Evolutionary conservation across 2,888 invertebrate genomes (phyloP).

Genomic region (Thelaira solivaga): DNA sequence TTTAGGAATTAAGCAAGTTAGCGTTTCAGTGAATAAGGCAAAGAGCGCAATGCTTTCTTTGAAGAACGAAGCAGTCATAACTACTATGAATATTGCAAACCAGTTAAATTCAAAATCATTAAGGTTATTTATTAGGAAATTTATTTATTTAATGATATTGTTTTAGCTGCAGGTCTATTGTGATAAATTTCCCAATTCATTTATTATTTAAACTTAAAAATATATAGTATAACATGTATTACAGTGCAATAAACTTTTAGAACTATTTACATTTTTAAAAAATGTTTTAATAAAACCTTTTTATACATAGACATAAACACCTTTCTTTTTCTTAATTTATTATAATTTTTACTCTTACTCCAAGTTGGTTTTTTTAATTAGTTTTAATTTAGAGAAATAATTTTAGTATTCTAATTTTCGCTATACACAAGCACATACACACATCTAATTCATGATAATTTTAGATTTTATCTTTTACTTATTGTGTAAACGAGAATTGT

Average conservation of each 20-base stretch:
- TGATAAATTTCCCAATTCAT: no score
- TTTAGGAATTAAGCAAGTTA: no score
- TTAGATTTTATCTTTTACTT: conserved; percentile 3
- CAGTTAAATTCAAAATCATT: no score
- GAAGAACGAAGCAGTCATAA: no score
- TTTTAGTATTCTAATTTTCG: not conserved
- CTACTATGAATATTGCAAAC: no score
- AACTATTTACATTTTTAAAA: conserved; percentile 11
- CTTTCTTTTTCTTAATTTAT: not conserved
- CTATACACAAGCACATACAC: not conserved
- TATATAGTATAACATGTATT: conserved; percentile 12
- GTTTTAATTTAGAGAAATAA: conserved; percentile 7
- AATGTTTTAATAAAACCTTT: conserved; percentile 20
- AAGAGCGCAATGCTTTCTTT: no score
- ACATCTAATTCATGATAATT: conserved; percentile 11
- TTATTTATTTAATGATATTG: no score
- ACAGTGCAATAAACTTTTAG: conserved; percentile 18
- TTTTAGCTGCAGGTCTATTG: no score
- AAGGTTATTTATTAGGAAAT: no score
- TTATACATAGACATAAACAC: not conserved
- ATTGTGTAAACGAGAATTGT: conserved; percentile 14
- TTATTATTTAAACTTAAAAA: not conserved
- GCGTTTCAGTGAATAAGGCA: no score
- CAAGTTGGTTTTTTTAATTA: conserved; percentile 2
- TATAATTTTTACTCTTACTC: conserved; percentile 29